phyloP scores from a whole-genome alignment of 2,797 vertebrate genomes.

The Sebastes dallii region DNA sequence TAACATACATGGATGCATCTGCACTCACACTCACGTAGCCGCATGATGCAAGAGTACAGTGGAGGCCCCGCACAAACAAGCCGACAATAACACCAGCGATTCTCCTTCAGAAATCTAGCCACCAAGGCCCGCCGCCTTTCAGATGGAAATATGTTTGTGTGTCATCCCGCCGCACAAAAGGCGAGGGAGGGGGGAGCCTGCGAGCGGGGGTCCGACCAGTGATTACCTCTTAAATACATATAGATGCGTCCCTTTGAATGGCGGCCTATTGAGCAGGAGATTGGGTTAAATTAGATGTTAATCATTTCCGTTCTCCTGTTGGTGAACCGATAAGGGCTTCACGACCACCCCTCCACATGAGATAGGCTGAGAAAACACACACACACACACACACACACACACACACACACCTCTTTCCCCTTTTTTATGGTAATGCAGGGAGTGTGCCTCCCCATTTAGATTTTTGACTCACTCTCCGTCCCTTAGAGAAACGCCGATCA shows the following conservation, averaged over 20 bases:
- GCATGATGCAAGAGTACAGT: constrained; percentile 34
- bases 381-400: constrained; percentile 4
- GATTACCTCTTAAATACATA: constrained; percentile 82
- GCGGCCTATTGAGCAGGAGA: constrained; percentile 70
- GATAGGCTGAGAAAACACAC: constrained; percentile 18
- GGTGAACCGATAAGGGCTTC: constrained; percentile 78
- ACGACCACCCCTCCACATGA: constrained; percentile 61
- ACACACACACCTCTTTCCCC: constrained; percentile 38
- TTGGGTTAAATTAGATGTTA: constrained; percentile 85
- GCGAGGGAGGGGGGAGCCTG: constrained; percentile 1
- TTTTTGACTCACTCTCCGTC: constrained; percentile 65
- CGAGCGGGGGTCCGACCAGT: constrained; percentile 61
- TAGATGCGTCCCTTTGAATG: constrained; percentile 74
- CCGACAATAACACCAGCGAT: constrained; percentile 69
- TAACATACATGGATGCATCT: constrained; percentile 4
- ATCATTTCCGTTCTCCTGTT: constrained; percentile 83
- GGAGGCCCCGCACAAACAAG: constrained; percentile 47
- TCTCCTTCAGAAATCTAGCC: constrained; percentile 73
- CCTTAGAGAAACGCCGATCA: constrained; percentile 70
- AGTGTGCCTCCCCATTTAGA: constrained; percentile 69
- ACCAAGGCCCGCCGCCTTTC: constrained; percentile 70
- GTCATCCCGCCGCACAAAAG: constrained; percentile 63
- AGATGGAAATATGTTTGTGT: constrained; percentile 85
- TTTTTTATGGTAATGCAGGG: constrained; percentile 76
- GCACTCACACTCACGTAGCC: neutral